Percentiles rank a stretch among this genome's conserved stretches.
These are phyloP conservation scores for Itoplectis maculator DNA, from an alignment of 2,888 invertebrate genomes.

Conservation along the genomic window DNA sequence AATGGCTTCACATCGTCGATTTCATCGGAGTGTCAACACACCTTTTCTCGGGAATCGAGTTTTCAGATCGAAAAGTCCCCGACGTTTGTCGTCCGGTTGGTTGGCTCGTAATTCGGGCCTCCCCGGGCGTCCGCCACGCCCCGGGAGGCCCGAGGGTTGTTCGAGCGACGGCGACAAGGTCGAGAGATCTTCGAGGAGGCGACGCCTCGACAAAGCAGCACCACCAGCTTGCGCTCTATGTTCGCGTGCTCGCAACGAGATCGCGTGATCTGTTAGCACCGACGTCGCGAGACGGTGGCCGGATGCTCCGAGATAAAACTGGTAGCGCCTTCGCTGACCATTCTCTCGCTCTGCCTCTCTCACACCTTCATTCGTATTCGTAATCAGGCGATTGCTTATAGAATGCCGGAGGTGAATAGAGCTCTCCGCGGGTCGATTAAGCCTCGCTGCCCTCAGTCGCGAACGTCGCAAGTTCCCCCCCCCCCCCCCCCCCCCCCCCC, in stretches of 20 bases:
- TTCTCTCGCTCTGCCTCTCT: not conserved
- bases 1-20: too few relatives aligned
- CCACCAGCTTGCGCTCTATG: conserved; percentile 18
- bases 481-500: too few relatives aligned
- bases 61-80: not conserved
- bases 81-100: conserved; percentile 7
- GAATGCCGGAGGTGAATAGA: conserved; percentile 42
- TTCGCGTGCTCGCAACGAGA: conserved; percentile 42
- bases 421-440: conserved; percentile 42
- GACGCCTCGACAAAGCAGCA: conserved; percentile 5
- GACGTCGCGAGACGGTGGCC: conserved; percentile 15
- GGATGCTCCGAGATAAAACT: conserved; percentile 35
- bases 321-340: conserved; percentile 32
- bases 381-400: conserved; percentile 53
- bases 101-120: not conserved
- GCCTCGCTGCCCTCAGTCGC: conserved; percentile 4
- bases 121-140: not conserved
- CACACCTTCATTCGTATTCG: not conserved
- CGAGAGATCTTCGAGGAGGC: conserved; percentile 25
- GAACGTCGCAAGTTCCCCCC: not conserved
- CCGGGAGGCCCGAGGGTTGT: not conserved
- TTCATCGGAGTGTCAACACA: too few relatives aligned
- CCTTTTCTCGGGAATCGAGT: not conserved
- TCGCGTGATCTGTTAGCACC: conserved; percentile 36
- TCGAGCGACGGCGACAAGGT: conserved; percentile 48